Percentiles rank a stretch among this genome's conserved stretches.
Evolutionary conservation across 2,797 vertebrate species (phyloP).

Genomic region (Potorous gilbertii): DNA sequence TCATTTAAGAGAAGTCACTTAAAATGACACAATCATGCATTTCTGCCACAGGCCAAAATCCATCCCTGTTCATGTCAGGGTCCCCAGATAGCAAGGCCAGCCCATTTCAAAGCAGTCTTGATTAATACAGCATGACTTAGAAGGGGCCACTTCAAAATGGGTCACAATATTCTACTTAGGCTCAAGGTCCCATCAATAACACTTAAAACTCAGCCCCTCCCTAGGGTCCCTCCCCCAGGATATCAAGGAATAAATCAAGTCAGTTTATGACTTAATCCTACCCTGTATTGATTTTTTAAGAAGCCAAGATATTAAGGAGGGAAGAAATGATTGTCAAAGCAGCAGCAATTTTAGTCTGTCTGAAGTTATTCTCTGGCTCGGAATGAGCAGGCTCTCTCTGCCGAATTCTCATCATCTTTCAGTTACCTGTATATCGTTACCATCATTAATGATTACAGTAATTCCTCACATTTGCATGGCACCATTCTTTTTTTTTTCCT

Average conservation of each 20-base stretch:
- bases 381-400: not conserved
- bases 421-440: not conserved
- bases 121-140: not conserved
- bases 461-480: not conserved
- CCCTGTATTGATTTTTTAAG: not conserved
- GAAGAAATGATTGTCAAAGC: not conserved
- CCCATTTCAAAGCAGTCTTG: not conserved
- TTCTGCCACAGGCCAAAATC: not conserved
- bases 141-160: not conserved
- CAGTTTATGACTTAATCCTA: conserved; percentile 5
- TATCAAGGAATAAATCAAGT: conserved; percentile 11
- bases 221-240: not conserved
- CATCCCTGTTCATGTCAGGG: not conserved
- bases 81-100: not conserved
- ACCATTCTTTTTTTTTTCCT: not conserved
- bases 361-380: not conserved
- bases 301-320: not conserved
- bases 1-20: not conserved
- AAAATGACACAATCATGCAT: not conserved
- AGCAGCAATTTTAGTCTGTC: not conserved
- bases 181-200: not conserved
- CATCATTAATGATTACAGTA: not conserved
- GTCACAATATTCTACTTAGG: not conserved
- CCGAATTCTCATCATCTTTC: not conserved
- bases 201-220: not conserved